phyloP scores from a whole-genome alignment of 2,113 vertebrate genomes.

The Carassius carassius region DNA sequence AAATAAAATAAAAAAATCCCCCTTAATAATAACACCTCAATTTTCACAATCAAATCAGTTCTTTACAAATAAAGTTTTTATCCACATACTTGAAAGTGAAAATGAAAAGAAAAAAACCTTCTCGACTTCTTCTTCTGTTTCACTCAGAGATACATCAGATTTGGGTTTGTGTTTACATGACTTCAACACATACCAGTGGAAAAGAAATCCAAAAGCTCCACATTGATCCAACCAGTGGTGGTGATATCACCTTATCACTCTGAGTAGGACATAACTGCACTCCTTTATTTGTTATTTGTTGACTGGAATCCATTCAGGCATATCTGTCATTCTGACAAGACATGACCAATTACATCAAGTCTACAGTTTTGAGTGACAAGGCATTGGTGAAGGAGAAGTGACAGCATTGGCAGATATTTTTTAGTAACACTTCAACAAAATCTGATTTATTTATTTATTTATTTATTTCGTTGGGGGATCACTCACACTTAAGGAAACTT shows the following conservation, averaged over 20 bases:
- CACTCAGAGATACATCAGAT: no score
- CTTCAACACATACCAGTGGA: constrained; percentile 47
- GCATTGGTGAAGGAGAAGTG: constrained; percentile 47
- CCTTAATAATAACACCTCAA: no score
- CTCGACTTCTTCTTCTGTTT: no score
- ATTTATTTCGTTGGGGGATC: neutral
- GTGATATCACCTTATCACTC: constrained; percentile 23
- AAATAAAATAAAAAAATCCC: no score
- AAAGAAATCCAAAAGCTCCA: constrained; percentile 36
- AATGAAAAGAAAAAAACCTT: no score
- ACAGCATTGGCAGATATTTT: constrained; percentile 41
- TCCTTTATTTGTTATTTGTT: constrained; percentile 53
- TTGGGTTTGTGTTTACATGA: no score
- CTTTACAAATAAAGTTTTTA: no score
- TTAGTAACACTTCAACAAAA: constrained; percentile 41
- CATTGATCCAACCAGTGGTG: constrained; percentile 36
- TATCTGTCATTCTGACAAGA: constrained; percentile 47
- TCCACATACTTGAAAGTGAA: no score
- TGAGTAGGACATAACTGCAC: constrained; percentile 25
- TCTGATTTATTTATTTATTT: neutral
- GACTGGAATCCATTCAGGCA: constrained; percentile 34
- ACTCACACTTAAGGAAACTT: constrained; percentile 50
- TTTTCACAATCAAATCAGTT: no score
- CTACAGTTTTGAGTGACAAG: constrained; percentile 38
- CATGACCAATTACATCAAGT: constrained; percentile 55